These are phyloP conservation scores for Netelia virgata DNA, from an alignment of 2,888 invertebrate species.

Conservation along the genomic window DNA sequence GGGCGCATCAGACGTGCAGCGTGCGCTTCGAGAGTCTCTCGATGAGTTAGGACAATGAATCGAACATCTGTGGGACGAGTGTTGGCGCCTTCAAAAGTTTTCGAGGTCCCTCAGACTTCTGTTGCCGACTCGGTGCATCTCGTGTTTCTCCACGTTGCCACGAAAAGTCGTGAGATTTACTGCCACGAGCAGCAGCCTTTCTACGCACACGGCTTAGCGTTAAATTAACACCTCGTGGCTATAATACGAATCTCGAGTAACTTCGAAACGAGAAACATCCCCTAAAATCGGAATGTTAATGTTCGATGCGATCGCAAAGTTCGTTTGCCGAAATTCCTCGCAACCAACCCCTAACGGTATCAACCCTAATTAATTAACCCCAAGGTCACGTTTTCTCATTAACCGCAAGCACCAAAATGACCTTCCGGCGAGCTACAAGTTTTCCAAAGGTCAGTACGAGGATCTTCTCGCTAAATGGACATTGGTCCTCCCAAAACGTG, in stretches of 20 bases:
- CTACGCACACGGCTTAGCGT: conserved; percentile 58
- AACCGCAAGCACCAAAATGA: not conserved
- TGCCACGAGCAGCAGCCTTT: conserved; percentile 4
- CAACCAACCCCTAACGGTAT: not conserved
- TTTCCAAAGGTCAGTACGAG: conserved; percentile 43
- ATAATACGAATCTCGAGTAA: conserved; percentile 27
- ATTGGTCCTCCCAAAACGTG: conserved; percentile 18
- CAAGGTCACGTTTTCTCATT: not conserved
- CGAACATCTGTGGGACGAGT: conserved; percentile 68
- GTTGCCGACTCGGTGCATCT: conserved; percentile 2
- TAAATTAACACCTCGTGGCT: conserved; percentile 64
- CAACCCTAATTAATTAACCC: not conserved
- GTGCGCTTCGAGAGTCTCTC: conserved; percentile 18
- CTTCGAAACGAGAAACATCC: not conserved
- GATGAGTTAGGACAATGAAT: conserved; percentile 63
- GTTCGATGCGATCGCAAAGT: conserved; percentile 18
- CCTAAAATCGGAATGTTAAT: conserved; percentile 29
- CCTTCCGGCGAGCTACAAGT: conserved; percentile 6
- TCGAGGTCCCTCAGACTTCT: conserved; percentile 56
- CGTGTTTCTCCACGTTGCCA: conserved; percentile 15
- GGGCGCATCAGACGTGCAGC: conserved; percentile 32
- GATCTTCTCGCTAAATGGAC: conserved; percentile 34
- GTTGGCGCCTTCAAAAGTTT: conserved; percentile 43
- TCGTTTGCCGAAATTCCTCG: not conserved
- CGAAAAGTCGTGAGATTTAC: conserved; percentile 61